phyloP scores from a whole-genome alignment of 2,888 invertebrate species.

The Acheta domesticus region DNA sequence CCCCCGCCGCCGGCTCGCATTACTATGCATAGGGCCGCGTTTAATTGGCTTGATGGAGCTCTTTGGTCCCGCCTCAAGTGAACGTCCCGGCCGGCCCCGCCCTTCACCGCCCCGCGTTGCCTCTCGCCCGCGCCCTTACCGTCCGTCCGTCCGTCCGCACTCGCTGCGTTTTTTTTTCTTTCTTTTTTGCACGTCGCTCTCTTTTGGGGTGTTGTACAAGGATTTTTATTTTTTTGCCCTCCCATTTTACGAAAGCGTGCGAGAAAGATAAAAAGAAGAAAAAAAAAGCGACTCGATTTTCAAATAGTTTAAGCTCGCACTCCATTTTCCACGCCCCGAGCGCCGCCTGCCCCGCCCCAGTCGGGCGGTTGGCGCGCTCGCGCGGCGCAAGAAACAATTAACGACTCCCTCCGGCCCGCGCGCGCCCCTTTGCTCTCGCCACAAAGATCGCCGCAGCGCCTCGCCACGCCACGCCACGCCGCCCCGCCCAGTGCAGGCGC shows the following conservation, averaged over 20 bases:
- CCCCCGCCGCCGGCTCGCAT: not conserved
- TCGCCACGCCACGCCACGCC: not conserved
- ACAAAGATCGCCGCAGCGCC: not conserved
- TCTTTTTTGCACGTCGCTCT: not conserved
- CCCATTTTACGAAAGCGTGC: not conserved
- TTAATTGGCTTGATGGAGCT: constrained; percentile 5
- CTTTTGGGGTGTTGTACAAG: not conserved
- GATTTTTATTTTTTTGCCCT: not conserved
- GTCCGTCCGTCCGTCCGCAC: not conserved
- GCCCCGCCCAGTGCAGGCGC: not conserved
- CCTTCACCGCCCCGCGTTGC: not conserved
- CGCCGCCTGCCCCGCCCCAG: too few relatives aligned
- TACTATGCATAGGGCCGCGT: not conserved
- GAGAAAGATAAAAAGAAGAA: not conserved
- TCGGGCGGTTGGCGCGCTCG: not conserved
- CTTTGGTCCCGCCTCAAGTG: constrained; percentile 10
- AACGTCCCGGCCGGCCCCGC: not conserved
- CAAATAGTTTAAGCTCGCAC: not conserved
- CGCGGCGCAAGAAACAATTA: not conserved
- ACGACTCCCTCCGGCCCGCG: not conserved
- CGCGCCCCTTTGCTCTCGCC: not conserved
- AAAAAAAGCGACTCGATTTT: not conserved
- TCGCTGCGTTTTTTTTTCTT: not conserved
- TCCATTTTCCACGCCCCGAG: not conserved
- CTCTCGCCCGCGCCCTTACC: not conserved